A percentile compares a stretch with the other conserved stretches of the same genome.
These are phyloP conservation scores for Morpho achilles DNA, from an alignment of 2,888 invertebrate species.

Conservation along the genomic window DNA sequence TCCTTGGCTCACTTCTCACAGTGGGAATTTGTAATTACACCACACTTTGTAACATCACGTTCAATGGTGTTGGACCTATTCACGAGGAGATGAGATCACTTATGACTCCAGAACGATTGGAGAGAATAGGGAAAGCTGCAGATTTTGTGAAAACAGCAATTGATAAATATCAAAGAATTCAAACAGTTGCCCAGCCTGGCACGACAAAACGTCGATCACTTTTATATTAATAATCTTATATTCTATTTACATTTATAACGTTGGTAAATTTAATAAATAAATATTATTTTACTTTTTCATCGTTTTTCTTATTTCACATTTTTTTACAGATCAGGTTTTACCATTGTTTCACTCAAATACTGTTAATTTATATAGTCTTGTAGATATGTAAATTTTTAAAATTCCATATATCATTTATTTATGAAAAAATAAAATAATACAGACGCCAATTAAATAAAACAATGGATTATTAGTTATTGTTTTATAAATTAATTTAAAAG, in stretches of 20 bases:
- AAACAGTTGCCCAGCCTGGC: conserved; percentile 45
- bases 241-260: too few species aligned
- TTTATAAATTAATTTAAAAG: too few species aligned
- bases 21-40: conserved; percentile 80
- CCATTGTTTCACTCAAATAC: too few species aligned
- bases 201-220: conserved; percentile 42
- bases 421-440: too few species aligned
- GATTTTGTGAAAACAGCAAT: conserved; percentile 81
- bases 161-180: conserved; percentile 77
- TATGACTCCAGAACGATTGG: conserved; percentile 79
- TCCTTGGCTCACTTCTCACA: conserved; percentile 67
- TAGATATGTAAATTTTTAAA: too few species aligned
- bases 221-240: background rate
- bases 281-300: background rate
- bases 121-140: conserved; percentile 78
- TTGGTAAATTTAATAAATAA: background rate
- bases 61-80: conserved; percentile 81
- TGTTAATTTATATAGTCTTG: too few species aligned
- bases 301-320: background rate
- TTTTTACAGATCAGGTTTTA: too few species aligned
- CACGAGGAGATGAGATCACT: conserved; percentile 76
- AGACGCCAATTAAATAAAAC: too few species aligned
- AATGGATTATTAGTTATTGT: too few species aligned
- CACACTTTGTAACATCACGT: conserved; percentile 79
- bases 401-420: too few species aligned